These are phyloP conservation scores for Astyanax mexicanus DNA, from an alignment of 2,797 vertebrate species.

Conservation along the genomic window DNA sequence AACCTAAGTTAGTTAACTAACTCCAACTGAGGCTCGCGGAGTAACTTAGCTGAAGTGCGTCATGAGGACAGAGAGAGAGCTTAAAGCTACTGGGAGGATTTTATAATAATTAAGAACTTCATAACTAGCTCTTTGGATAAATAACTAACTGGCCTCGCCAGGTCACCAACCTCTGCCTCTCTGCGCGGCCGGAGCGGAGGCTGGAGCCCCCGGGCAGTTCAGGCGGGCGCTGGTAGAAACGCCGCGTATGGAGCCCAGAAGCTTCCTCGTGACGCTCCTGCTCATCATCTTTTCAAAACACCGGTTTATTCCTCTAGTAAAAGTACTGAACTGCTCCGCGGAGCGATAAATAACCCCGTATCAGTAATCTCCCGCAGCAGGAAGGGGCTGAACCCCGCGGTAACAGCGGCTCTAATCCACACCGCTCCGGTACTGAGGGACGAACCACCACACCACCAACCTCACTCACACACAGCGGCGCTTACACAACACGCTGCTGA, in stretches of 20 bases:
- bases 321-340: too few relatives aligned
- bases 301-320: background rate
- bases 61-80: constrained; percentile 15
- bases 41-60: constrained; percentile 52
- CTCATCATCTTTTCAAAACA: constrained; percentile 48
- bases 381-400: background rate
- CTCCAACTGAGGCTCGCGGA: too few relatives aligned
- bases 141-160: too few relatives aligned
- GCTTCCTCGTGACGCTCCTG: constrained; percentile 42
- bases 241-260: constrained; percentile 47
- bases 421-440: background rate
- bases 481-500: background rate
- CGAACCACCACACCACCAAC: background rate
- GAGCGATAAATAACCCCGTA: background rate
- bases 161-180: constrained; percentile 70
- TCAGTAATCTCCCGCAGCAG: too few relatives aligned
- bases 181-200: constrained; percentile 10
- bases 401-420: background rate
- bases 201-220: constrained; percentile 52
- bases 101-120: too few relatives aligned
- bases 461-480: background rate
- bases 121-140: too few relatives aligned
- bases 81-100: background rate
- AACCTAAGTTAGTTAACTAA: background rate
- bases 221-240: constrained; percentile 33